Evolutionary conservation across 2,797 vertebrate genomes (phyloP).

Genomic region (Enteromius argenteus): DNA sequence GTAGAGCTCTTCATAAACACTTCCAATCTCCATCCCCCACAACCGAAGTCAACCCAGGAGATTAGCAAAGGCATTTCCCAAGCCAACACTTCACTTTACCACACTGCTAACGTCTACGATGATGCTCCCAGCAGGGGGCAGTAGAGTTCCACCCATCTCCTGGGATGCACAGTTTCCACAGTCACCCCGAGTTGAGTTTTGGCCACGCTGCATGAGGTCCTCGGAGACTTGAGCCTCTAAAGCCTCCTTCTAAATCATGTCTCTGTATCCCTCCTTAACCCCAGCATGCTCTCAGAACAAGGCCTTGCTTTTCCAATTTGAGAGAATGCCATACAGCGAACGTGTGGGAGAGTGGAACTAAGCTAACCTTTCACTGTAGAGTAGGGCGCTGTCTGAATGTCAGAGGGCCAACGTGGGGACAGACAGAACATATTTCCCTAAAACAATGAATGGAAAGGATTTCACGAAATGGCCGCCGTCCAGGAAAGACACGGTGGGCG

Average conservation of each 20-base stretch:
- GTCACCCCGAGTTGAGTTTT: constrained; percentile 73
- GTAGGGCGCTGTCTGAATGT: constrained; percentile 48
- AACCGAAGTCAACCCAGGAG: constrained; percentile 10
- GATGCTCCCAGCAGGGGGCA: constrained; percentile 72
- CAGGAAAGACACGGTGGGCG: constrained; percentile 34
- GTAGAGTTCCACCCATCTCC: constrained; percentile 67
- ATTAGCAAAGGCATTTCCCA: constrained; percentile 41
- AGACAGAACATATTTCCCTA: constrained; percentile 44
- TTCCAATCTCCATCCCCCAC: constrained; percentile 6
- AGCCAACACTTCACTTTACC: constrained; percentile 8
- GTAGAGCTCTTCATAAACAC: constrained; percentile 31
- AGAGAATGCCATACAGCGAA: constrained; percentile 25
- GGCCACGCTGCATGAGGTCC: constrained; percentile 71
- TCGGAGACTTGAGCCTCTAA: constrained; percentile 66
- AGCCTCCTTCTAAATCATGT: constrained; percentile 68
- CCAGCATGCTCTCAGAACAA: constrained; percentile 43
- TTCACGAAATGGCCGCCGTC: constrained; percentile 10
- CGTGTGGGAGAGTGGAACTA: constrained; percentile 38
- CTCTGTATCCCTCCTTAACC: constrained; percentile 46
- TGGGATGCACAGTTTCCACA: constrained; percentile 45
- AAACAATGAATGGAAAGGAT: constrained; percentile 42
- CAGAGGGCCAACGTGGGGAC: constrained; percentile 47
- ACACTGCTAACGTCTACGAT: too few relatives aligned
- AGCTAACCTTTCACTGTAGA: constrained; percentile 49
- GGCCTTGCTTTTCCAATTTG: constrained; percentile 41